These are phyloP conservation scores for Ammodramus savannarum DNA, from an alignment of 2,113 vertebrate species.

Conservation along the genomic window DNA sequence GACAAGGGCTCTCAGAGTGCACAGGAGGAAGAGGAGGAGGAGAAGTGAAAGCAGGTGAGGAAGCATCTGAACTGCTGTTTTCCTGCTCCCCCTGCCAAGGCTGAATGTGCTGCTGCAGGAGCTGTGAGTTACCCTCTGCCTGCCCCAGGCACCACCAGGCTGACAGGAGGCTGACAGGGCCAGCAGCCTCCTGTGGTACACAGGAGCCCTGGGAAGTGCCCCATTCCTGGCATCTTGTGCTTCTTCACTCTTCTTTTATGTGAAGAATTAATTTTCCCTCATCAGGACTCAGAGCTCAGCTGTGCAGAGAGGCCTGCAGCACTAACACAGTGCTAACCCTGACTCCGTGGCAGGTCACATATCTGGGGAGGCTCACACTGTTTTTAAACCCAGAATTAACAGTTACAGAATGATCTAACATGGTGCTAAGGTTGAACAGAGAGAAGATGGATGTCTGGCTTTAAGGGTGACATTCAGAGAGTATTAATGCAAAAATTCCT, in stretches of 20 bases:
- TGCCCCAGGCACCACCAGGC: neutral
- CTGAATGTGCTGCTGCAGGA: neutral
- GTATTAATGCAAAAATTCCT: neutral
- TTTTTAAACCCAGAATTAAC: neutral
- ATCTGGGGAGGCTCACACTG: neutral
- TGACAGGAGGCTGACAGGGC: neutral
- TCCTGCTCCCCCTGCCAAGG: neutral
- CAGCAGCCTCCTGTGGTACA: neutral
- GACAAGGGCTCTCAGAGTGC: neutral
- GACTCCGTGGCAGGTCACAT: neutral
- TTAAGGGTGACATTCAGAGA: neutral
- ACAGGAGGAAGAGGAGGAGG: slow-evolving; percentile 21
- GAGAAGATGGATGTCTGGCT: neutral
- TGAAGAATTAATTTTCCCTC: neutral
- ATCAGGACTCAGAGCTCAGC: fast-evolving
- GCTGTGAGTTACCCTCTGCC: neutral
- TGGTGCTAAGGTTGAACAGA: neutral
- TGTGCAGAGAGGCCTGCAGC: neutral
- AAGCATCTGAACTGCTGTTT: neutral
- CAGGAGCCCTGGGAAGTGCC: neutral
- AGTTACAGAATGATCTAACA: neutral
- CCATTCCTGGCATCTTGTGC: neutral
- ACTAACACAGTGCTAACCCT: neutral
- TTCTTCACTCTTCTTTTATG: neutral
- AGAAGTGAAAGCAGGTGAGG: neutral